Conservation (phyloP, 2,797 vertebrate genomes). For the Scolopax bukidnonensis region DNA sequence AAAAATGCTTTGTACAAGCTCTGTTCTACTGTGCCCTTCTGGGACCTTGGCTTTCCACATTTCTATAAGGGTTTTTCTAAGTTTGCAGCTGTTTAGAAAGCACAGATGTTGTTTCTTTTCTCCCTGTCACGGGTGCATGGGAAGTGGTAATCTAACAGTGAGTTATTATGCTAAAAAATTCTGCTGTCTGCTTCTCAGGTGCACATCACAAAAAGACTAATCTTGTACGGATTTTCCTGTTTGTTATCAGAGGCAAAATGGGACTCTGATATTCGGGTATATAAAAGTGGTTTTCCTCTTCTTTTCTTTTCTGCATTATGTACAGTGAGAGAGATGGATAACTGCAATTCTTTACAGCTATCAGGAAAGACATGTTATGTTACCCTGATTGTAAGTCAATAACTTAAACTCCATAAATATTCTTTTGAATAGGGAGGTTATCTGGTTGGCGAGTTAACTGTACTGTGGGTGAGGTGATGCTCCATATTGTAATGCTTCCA, state of each 20-base stretch:
- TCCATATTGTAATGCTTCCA: not conserved
- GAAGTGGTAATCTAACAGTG: not conserved
- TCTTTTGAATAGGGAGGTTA: not conserved
- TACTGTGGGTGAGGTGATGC: not conserved
- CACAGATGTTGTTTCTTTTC: slow-evolving; percentile 4
- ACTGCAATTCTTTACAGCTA: not conserved
- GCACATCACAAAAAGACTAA: slow-evolving; percentile 12
- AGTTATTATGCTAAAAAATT: slow-evolving; percentile 49
- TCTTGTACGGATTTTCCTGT: slow-evolving; percentile 7
- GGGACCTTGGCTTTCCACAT: not conserved
- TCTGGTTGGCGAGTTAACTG: not conserved
- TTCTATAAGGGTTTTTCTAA: not conserved
- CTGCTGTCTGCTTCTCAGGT: slow-evolving; percentile 13
- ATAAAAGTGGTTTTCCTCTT: not conserved
- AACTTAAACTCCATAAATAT: not conserved
- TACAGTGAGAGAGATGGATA: not conserved
- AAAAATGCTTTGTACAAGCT: not conserved
- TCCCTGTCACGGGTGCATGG: not conserved
- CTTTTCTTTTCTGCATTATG: not conserved
- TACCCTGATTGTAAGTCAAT: not conserved
- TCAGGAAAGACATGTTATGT: not conserved
- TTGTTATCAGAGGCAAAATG: slow-evolving; percentile 4
- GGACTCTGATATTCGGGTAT: not conserved
- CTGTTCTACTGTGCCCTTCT: not conserved
- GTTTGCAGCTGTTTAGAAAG: slow-evolving; percentile 27